Evolutionary conservation across 2,113 vertebrate genomes (phyloP), one percentile per base, ranked within the genome.

Genomic region (Rhinolophus sinicus): DNA sequence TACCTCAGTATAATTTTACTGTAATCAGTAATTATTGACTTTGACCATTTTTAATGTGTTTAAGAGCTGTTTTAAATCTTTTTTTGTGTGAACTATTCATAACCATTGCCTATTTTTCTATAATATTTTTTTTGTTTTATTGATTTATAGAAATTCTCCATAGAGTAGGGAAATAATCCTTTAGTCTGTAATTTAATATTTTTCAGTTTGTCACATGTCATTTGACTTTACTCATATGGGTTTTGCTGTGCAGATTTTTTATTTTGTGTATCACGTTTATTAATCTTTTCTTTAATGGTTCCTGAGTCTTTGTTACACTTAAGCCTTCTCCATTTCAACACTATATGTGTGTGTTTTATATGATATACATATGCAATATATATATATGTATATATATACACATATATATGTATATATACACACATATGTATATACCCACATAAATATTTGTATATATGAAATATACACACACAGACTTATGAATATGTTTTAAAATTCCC

Each of bases 121-220:
- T n/a, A 93, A 28, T 38, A 30, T 80, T 84, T 92, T 67, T 86
- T 92, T 76, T 22, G 24, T 83, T 69, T 95, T 80, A 30, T 70
- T 69, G 19, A 54, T 75, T 94, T 73, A 76, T 58, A 88, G 7
- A 69, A 4, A 4, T 80, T n/a, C 28, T 78, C 10, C 64, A 7
- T 58, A 40, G 35, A 65, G 6, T 58, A 64, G 24, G 13, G 15
- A 70, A 83, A 78, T 89, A 90, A 50, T 75, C 22, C 14, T 77
- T 85, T 81, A 47, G 38, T 67, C 67, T 67, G 2, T 90, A 83
- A 56, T 64, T 95, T 77, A 93, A 62, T 6, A 35, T 58, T 70
- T 93, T 89, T 81, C 26, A 87, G 33, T 62, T 80, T 60, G 8
- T 87, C n/a, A n/a, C 7, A 75, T 90, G 7, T 56, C 19, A 92